A percentile compares a stretch with the other conserved stretches of the same genome.
phyloP scores from a whole-genome alignment of 1,140 invertebrate species.

The Pseudachorutes palmiensis region DNA sequence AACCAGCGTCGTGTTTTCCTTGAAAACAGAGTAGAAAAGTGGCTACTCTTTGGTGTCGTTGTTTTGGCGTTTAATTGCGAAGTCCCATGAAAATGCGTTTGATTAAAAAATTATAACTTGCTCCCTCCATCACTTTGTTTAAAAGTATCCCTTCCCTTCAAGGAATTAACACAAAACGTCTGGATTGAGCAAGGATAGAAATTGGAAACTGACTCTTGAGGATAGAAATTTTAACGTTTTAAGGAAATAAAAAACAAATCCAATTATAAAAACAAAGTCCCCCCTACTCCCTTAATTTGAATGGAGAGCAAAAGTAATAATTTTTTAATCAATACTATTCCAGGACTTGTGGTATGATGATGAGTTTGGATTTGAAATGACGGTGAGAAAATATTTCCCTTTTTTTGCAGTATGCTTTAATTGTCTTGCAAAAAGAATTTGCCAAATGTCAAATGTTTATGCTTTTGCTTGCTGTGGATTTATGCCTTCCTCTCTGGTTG shows the following conservation, averaged over 20 bases:
- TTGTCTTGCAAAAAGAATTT: too few species aligned
- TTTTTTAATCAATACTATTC: constrained; percentile 42
- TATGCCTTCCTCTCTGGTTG: background rate
- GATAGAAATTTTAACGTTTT: background rate
- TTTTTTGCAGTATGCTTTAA: too few species aligned
- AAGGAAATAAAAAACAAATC: background rate
- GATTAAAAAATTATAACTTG: constrained; percentile 8
- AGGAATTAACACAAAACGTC: constrained; percentile 4
- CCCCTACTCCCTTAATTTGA: background rate
- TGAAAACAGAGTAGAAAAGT: background rate
- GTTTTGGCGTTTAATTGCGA: background rate
- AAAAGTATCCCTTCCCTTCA: background rate
- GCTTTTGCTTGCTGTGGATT: too few species aligned
- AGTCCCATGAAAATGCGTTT: background rate
- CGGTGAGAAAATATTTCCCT: constrained; percentile 60
- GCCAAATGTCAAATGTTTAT: too few species aligned
- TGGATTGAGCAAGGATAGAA: constrained; percentile 2
- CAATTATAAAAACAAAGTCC: background rate
- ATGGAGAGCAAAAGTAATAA: background rate
- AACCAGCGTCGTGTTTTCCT: constrained; percentile 7
- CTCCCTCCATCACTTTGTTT: background rate
- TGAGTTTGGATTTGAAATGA: constrained; percentile 60
- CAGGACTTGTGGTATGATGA: constrained; percentile 62
- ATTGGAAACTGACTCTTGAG: background rate
- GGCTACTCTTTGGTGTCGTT: background rate